Evolutionary conservation across 2,888 invertebrate species (phyloP), one percentile per base, ranked within the genome.

Genomic region (Yponomeuta cagnagella): DNA sequence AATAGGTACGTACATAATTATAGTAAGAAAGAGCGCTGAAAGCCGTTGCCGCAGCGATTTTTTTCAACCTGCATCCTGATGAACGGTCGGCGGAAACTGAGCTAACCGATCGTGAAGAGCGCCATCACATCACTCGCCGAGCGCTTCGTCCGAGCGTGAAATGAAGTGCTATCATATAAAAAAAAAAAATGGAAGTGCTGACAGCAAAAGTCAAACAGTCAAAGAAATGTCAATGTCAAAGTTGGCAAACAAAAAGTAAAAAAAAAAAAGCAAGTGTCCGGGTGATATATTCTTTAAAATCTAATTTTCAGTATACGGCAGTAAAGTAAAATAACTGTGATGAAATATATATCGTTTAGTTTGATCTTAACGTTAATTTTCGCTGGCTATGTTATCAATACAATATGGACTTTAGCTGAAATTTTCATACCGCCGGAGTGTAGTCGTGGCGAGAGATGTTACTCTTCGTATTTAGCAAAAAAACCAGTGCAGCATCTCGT

Each of bases 391-490:
- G 94, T 96, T 72, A 85, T 93, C 63, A 94, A 96, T 82, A 95
- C 96, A 71, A 95, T 97, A 84, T 96, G 96, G 93, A 95, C 94
- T 76, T 90, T 97, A 83, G 94, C 94, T 71, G 93, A 94, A 82
- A 93, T 97, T 75, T 97, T 96, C 82, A 94, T 94, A 72, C 93
- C 94, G 63, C 95, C 96, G 37, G 87, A 93, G 74, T 97, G 97
- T 84, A 93, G 89, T 80, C 88, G 92, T 78, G 93, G 93, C 81
- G 93, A 94, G 76, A 82, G 85, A 76, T 97, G 97, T 89, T 94
- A 95, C 76, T 89, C 93, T 65, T 96, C 96, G 0, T 96, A 94
- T 88, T 90, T 97, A 78, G 88, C 93, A 77, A 87, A 91, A 63
- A 93, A 95, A 77, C 96, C 96, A 30, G 90, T 93, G 71, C 91